Evolutionary conservation across 2,113 vertebrate species (phyloP).

Genomic region (Hucho hucho): DNA sequence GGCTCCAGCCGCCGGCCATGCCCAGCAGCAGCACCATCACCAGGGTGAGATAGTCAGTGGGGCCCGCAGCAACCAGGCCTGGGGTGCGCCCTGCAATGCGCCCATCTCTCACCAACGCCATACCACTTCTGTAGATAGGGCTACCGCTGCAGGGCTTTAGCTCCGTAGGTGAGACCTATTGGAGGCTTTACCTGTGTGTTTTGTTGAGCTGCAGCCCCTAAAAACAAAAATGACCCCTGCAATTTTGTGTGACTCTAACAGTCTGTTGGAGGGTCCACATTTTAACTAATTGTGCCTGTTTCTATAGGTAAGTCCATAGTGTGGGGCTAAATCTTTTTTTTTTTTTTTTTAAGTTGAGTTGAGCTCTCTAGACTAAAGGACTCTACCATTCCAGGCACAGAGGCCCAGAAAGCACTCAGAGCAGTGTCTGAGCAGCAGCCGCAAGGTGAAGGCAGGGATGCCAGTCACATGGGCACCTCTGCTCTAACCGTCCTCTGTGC

Average conservation of each 20-base stretch:
- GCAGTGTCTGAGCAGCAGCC: constrained; percentile 81
- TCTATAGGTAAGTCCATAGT: background rate
- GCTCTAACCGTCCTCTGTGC: constrained; percentile 13
- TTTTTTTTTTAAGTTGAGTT: background rate
- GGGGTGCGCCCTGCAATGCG: constrained; percentile 31
- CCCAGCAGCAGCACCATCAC: constrained; percentile 46
- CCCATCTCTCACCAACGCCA: constrained; percentile 13
- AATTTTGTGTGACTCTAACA: background rate
- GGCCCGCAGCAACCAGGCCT: constrained; percentile 30
- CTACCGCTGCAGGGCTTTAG: constrained; percentile 28
- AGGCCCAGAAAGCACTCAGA: constrained; percentile 80
- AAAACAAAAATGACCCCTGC: background rate
- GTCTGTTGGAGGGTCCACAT: constrained; percentile 24
- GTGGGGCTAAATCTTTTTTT: background rate
- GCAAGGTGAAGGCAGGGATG: constrained; percentile 77
- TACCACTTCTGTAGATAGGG: constrained; percentile 37
- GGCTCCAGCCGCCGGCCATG: background rate
- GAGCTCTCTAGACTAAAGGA: constrained; percentile 8
- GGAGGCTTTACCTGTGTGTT: background rate
- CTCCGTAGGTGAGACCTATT: constrained; percentile 44
- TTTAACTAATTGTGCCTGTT: constrained; percentile 11
- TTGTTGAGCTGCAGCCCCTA: background rate
- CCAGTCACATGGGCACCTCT: constrained; percentile 52
- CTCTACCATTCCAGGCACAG: constrained; percentile 70
- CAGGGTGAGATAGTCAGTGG: constrained; percentile 69